These are phyloP conservation scores for Eubucco bourcierii DNA, from an alignment of 2,113 vertebrate genomes.

Conservation along the genomic window DNA sequence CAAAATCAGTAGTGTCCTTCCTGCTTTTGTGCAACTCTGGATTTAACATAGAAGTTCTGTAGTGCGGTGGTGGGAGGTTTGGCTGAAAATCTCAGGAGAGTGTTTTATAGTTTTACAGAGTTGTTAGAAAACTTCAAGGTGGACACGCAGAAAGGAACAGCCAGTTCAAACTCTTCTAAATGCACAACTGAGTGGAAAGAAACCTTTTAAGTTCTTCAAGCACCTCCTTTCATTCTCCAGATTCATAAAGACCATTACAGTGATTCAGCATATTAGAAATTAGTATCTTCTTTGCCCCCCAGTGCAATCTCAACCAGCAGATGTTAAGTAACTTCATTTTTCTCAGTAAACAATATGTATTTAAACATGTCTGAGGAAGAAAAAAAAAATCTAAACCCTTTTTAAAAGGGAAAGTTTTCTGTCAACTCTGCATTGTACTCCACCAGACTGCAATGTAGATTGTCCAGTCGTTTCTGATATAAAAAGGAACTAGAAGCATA, in stretches of 20 bases:
- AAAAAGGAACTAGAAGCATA: background rate
- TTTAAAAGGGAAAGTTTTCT: background rate
- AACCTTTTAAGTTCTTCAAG: background rate
- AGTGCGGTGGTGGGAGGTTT: rapidly evolving
- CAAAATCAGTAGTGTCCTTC: background rate
- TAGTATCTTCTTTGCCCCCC: background rate
- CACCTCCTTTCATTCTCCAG: background rate
- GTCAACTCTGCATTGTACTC: background rate
- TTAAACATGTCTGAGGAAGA: background rate
- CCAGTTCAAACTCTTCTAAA: background rate
- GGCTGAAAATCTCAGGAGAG: background rate
- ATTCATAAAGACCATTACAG: background rate
- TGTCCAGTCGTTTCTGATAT: rapidly evolving
- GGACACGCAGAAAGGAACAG: background rate
- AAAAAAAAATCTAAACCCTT: background rate
- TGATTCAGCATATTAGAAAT: background rate
- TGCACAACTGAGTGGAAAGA: background rate
- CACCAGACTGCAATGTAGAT: background rate
- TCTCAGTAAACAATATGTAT: background rate
- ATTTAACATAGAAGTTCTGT: background rate
- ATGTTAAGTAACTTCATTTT: background rate
- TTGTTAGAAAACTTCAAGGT: background rate
- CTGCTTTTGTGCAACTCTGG: background rate
- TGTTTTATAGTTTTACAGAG: background rate
- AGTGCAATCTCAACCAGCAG: background rate